These are phyloP conservation scores for Eremobia ochroleuca DNA, from an alignment of 2,888 invertebrate species.

Conservation along the genomic window DNA sequence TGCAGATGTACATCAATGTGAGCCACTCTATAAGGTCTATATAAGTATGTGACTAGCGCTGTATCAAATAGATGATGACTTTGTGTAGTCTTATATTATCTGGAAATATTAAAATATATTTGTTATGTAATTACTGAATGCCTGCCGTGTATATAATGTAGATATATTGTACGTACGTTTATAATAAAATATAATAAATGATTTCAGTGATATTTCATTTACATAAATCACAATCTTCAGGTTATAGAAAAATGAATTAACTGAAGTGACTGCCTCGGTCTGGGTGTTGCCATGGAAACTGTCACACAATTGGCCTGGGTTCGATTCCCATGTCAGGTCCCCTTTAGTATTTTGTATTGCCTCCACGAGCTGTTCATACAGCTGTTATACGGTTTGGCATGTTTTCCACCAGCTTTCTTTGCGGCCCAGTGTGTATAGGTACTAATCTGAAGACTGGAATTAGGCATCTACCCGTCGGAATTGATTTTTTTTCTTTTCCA, in stretches of 20 bases:
- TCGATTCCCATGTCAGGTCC: neutral
- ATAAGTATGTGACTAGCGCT: slow-evolving; percentile 59
- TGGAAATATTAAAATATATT: slow-evolving; percentile 62
- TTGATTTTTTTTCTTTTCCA: no score
- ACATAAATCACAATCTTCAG: neutral
- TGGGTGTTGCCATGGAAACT: neutral
- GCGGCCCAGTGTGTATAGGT: no score
- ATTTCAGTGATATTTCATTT: slow-evolving; percentile 72
- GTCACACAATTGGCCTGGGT: neutral
- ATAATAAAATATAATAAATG: slow-evolving; percentile 86
- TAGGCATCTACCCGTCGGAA: no score
- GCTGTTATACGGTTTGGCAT: no score
- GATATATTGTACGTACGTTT: slow-evolving; percentile 83
- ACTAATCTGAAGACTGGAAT: no score
- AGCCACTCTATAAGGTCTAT: slow-evolving; percentile 43
- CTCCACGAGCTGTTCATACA: no score
- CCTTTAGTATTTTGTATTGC: no score
- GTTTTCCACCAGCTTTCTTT: no score
- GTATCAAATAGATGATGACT: slow-evolving; percentile 69
- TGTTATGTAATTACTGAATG: slow-evolving; percentile 70
- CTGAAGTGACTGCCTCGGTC: neutral
- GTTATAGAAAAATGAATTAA: neutral
- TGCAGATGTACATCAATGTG: slow-evolving; percentile 27
- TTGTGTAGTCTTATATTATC: slow-evolving; percentile 78
- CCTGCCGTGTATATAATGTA: slow-evolving; percentile 87